phyloP scores from a whole-genome alignment of 1,140 invertebrate genomes.

The Aphaenogaster rudis region DNA sequence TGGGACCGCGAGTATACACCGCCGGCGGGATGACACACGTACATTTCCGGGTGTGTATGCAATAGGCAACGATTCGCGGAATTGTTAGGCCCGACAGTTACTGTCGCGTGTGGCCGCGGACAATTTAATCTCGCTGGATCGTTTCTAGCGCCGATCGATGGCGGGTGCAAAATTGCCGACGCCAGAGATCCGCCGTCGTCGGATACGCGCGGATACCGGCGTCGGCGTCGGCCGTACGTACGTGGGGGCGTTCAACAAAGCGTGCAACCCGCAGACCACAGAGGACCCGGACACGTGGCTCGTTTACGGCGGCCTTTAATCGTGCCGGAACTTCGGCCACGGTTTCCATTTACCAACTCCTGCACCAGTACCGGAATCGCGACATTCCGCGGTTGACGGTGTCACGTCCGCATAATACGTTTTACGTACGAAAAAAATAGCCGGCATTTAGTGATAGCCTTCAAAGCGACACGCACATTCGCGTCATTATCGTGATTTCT shows the following conservation, averaged over 20 bases:
- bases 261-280: constrained; percentile 52
- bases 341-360: constrained; percentile 41
- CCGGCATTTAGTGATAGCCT: not conserved
- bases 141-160: constrained; percentile 7
- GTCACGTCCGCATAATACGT: not conserved
- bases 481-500: not conserved
- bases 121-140: constrained; percentile 45
- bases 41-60: constrained; percentile 21
- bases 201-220: constrained; percentile 11
- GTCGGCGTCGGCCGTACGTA: constrained; percentile 4
- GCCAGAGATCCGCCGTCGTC: constrained; percentile 13
- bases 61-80: constrained; percentile 2
- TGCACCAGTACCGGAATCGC: not conserved
- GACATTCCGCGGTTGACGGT: constrained; percentile 26
- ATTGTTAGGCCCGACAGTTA: constrained; percentile 25
- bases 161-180: constrained; percentile 31
- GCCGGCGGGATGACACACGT: not conserved
- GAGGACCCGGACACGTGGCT: constrained; percentile 44
- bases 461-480: not conserved
- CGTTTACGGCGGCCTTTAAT: constrained; percentile 61
- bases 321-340: constrained; percentile 48
- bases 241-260: constrained; percentile 36
- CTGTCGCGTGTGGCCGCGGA: constrained; percentile 36
- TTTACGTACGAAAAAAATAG: not conserved
- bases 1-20: constrained; percentile 9